Evolutionary conservation across 2,888 invertebrate species (phyloP), one percentile per base, ranked within the genome.

Genomic region (Eupithecia insigniata): DNA sequence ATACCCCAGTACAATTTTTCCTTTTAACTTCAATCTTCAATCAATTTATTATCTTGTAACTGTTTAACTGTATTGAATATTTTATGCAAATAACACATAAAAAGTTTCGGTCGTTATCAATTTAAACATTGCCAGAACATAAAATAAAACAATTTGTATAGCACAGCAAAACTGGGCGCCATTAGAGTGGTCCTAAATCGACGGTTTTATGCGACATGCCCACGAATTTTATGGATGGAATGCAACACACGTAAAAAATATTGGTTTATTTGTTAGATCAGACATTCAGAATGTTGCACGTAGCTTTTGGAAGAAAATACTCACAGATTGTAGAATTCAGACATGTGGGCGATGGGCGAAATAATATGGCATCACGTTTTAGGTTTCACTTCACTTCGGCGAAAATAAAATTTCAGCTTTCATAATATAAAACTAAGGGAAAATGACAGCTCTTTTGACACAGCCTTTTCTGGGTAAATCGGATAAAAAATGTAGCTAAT

Each of bases 171-270:
- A 76, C 73, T 67, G 73, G 68, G 51, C 72, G 67, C 72, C 73
- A 74, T 75, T 75, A 76, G 65, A 71, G 74, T 71, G 75, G 69
- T 76, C 81, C 69, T 84, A 84, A 83, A 83, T 74, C 70, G 77
- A 66, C 30, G 69, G 65, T 67, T 82, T 83, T 83, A 83, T 82
- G 81, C 74, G 81, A 79, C 81, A 70, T 66, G 78, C 73, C 60
- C 77, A 78, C 76, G 70, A 77, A 75, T 74, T 78, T 78, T 79
- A 82, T 75, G 76, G 72, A 75, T 76, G 68, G 76, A 79, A 76
- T 79, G 75, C 71, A 71, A 61, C 78, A 69, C 74, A 74, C 61
- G 78, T 74, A 74, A 75, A 78, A 74, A 78, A 78, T 75, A 78
- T 69, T 66, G 76, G 72, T 70, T 71, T 72, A 72, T 76, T 76